Evolutionary conservation across 2,888 invertebrate species (phyloP), one percentile per base, ranked within the genome.

Genomic region (Napeogenes sylphis): DNA sequence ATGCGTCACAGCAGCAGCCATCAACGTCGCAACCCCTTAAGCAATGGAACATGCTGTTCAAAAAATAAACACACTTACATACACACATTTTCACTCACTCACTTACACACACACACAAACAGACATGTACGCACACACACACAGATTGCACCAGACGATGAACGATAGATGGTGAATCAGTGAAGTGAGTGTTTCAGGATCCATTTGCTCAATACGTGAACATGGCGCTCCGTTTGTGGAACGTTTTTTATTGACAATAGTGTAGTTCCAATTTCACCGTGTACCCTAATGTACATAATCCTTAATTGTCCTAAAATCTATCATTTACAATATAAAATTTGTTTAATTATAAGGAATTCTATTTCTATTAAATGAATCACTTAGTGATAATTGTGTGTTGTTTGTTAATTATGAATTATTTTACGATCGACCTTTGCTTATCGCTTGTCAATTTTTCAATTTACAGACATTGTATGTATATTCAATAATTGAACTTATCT

Each of bases 21-120:
- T 73, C 76, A 45, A 77, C 77, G 65, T 75, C 82, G 55, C 78
- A 78, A 68, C 77, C 80, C 8, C 71, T 76, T 38, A 78, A 80
- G 58, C 69, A 82, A 67, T 87, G 86, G 86, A 85, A 83, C 72
- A 81, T 83, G 73, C 75, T 87, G 45, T 87, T 87, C 72, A 84
- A 83, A 69, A 86, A 86, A 74, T 86, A 80, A 81, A 58, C 42
- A 32, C 14, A n/a, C 14, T 13, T 3, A 10, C 42, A 42, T 12
- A 42, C 42, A 42, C 10, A 42, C 42, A 42, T 10, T 10, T 3
- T 10, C 10, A 42, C 42, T 10, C 3, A 42, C 42, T 10, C 10
- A 42, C 10, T 3, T 10, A 6, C 42, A 42, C 12, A 42, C 10
- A 42, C 5, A 38, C 38, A 38, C 5, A 38, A 4, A 38, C 5